Evolutionary conservation across 2,888 invertebrate genomes (phyloP), one percentile per base, ranked within the genome.

Genomic region (Parnassius mnemosyne): DNA sequence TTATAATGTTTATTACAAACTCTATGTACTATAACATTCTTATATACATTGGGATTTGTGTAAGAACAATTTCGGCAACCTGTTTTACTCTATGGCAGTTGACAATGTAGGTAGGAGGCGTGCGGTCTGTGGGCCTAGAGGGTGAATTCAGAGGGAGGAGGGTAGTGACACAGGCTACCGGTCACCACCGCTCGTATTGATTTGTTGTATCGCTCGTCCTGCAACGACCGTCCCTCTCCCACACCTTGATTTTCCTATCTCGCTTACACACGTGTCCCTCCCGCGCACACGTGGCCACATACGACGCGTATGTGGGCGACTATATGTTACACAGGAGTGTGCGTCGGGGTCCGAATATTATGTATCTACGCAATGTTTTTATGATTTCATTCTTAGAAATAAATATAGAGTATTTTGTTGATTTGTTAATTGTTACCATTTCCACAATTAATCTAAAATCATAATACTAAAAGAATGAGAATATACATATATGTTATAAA

Each of bases 161-260:
- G 82, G 85, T 78, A 85, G 87, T 89, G 90, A 90, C 90, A 91
- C 90, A 90, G 92, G 92, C 91, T 92, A 92, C 92, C 91, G 92
- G 92, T 92, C 92, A 92, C 88, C 87, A 88, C 89, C 90, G 89
- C 89, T 87, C 90, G 92, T 92, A 92, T 92, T 92, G 92, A 92
- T 92, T 92, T 92, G 92, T 92, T 92, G 92, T 92, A 92, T 92
- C 92, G 92, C 85, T 91, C 88, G 92, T 91, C 92, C 91, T 90
- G 90, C 87, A 84, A 83, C 81, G 71, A 71, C 84, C 74, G 75
- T 90, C 91, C 84, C 86, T 81, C 76, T 91, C 89, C 66, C 83
- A 72, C 85, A 69, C 73, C 71, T 71, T 67, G 67, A 68, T 66
- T 57, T 63, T 60, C 66, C 79, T 69, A 57, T 84, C 80, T 73